phyloP scores from a whole-genome alignment of 2,888 invertebrate species.

The Drosophila pegasa region DNA sequence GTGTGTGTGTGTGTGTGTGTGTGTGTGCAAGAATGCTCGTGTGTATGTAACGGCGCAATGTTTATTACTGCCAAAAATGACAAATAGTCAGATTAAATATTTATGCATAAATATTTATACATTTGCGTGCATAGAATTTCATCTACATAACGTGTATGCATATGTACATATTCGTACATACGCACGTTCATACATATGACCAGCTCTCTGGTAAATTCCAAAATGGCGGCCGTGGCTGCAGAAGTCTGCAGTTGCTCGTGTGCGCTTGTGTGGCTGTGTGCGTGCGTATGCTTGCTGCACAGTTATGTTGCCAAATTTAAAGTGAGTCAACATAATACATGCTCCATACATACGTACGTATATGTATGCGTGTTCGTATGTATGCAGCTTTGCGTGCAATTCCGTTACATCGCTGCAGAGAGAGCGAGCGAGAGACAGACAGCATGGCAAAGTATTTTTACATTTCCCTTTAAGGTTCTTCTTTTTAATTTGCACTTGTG shows the following conservation, averaged over 20 bases:
- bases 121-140: not conserved
- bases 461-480: slow-evolving; percentile 57
- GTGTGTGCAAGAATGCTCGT: slow-evolving; percentile 7
- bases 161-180: not conserved
- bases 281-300: slow-evolving; percentile 2
- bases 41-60: slow-evolving; percentile 35
- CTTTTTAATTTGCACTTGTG: slow-evolving; percentile 60
- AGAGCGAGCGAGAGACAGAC: slow-evolving; percentile 8
- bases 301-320: slow-evolving; percentile 12
- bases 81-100: slow-evolving; percentile 4
- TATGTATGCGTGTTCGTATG: not conserved
- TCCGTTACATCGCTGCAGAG: slow-evolving; percentile 12
- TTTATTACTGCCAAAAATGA: not conserved
- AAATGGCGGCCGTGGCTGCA: slow-evolving; percentile 49
- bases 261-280: slow-evolving; percentile 1
- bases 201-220: slow-evolving; percentile 44
- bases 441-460: slow-evolving; percentile 69
- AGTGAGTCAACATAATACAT: not conserved
- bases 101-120: not conserved
- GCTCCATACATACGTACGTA: not conserved
- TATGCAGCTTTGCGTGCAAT: slow-evolving; percentile 8
- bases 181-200: not conserved
- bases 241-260: slow-evolving; percentile 16
- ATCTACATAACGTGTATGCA: not conserved
- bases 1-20: no score